Conservation (phyloP, 2,113 vertebrate species). For the Dipodomys spectabilis region DNA sequence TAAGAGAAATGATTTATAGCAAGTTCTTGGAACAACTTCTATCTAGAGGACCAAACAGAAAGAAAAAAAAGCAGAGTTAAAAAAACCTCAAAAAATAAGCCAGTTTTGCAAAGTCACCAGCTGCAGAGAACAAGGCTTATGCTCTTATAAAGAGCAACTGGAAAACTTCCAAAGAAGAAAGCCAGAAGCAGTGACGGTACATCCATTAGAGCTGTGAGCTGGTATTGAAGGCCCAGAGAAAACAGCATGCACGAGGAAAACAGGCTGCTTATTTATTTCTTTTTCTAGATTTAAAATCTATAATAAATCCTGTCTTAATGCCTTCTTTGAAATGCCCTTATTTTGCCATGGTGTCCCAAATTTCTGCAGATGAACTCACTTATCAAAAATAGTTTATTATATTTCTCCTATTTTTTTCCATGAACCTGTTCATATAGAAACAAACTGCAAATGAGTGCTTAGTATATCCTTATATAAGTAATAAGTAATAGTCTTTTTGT, state of each 20-base stretch:
- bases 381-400: not conserved
- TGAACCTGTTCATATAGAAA: not conserved
- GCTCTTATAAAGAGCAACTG: not conserved
- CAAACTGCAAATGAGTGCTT: slow-evolving; percentile 12
- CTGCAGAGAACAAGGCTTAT: slow-evolving; percentile 2
- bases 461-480: not conserved
- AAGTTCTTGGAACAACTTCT: slow-evolving; percentile 52
- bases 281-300: not conserved
- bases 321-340: not conserved
- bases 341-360: not conserved
- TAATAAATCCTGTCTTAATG: not conserved
- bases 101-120: slow-evolving; percentile 54
- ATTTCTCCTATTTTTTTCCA: not conserved
- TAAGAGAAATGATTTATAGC: slow-evolving; percentile 43
- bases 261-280: not conserved
- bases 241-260: not conserved
- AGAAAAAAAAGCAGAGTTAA: slow-evolving; percentile 23
- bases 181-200: not conserved
- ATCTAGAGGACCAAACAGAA: slow-evolving; percentile 35
- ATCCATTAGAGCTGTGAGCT: not conserved
- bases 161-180: not conserved
- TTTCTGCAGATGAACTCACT: not conserved
- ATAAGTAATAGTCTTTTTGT: too few relatives aligned
- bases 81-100: not conserved
- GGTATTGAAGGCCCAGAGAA: not conserved